Conservation (phyloP, 2,888 invertebrate species). For the Scaptomyza parva region DNA sequence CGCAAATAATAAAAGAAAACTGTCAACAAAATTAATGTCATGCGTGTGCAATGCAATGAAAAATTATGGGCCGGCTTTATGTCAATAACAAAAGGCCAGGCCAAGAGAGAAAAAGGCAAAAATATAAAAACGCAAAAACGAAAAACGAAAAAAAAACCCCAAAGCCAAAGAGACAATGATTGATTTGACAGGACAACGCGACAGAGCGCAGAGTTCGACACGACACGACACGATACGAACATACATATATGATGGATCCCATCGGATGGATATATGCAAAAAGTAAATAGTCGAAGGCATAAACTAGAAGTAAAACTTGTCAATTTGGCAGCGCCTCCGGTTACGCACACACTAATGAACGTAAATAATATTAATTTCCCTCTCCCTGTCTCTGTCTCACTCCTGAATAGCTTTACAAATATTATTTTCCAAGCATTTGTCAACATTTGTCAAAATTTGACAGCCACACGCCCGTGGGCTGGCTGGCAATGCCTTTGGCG, state of each 20-base stretch:
- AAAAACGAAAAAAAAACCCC: slow-evolving; percentile 3
- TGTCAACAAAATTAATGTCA: slow-evolving; percentile 84
- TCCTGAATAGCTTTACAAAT: slow-evolving; percentile 44
- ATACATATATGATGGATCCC: slow-evolving; percentile 29
- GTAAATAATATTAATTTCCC: slow-evolving; percentile 74
- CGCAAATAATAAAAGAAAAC: slow-evolving; percentile 80
- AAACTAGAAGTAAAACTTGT: slow-evolving; percentile 30
- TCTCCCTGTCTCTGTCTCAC: neutral
- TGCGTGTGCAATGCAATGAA: slow-evolving; percentile 83
- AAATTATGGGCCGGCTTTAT: slow-evolving; percentile 83
- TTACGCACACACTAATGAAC: slow-evolving; percentile 77
- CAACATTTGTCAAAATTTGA: slow-evolving; percentile 84
- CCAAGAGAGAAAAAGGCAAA: slow-evolving; percentile 29
- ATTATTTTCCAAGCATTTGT: slow-evolving; percentile 79
- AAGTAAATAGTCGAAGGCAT: slow-evolving; percentile 14
- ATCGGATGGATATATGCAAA: slow-evolving; percentile 21
- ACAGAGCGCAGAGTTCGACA: slow-evolving; percentile 37
- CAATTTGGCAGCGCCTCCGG: slow-evolving; percentile 48
- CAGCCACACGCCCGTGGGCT: slow-evolving; percentile 71
- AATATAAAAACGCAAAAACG: neutral
- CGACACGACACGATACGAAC: too few relatives aligned
- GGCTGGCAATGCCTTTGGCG: slow-evolving; percentile 51
- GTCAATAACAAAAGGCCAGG: slow-evolving; percentile 80
- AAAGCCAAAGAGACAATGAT: slow-evolving; percentile 76
- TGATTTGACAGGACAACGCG: slow-evolving; percentile 82